A percentile compares a stretch with the other conserved stretches of the same genome.
These are phyloP conservation scores for Oegoconia quadripuncta DNA, from an alignment of 2,888 invertebrate genomes.

Conservation along the genomic window DNA sequence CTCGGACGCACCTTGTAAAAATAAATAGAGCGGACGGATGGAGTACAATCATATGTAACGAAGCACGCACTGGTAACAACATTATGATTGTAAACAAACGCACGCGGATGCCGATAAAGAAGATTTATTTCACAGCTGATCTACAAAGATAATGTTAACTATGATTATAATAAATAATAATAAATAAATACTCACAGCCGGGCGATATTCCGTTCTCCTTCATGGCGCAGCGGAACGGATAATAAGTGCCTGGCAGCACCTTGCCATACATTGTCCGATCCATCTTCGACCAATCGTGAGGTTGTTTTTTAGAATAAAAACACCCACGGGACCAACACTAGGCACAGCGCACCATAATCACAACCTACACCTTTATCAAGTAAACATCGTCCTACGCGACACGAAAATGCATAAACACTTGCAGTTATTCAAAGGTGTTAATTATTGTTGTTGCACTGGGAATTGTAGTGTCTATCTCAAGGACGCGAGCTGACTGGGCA, in stretches of 20 bases:
- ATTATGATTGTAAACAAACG: conserved; percentile 34
- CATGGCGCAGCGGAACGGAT: conserved; percentile 91
- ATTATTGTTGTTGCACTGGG: conserved; percentile 18
- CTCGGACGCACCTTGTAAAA: conserved; percentile 46
- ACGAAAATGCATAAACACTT: conserved; percentile 48
- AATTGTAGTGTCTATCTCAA: conserved; percentile 29
- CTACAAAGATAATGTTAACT: conserved; percentile 9
- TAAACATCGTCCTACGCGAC: conserved; percentile 46
- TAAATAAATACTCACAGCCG: conserved; percentile 86
- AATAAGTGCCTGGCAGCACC: conserved; percentile 89
- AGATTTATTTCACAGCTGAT: conserved; percentile 8
- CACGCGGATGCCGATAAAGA: conserved; percentile 14
- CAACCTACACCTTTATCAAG: conserved; percentile 56
- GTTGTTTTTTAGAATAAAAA: conserved; percentile 61
- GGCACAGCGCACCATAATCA: conserved; percentile 70
- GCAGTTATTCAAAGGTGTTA: conserved; percentile 26
- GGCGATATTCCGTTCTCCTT: conserved; percentile 90
- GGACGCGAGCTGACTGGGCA: conserved; percentile 35
- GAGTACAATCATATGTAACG: conserved; percentile 36
- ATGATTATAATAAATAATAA: conserved; percentile 25
- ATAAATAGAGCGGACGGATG: conserved; percentile 46
- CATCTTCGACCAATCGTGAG: conserved; percentile 79
- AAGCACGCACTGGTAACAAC: conserved; percentile 28
- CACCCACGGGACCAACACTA: conserved; percentile 64
- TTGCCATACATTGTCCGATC: conserved; percentile 95